These are phyloP conservation scores for Cryptoleucopteryx plumbea DNA, from an alignment of 2,113 vertebrate species.

Conservation along the genomic window DNA sequence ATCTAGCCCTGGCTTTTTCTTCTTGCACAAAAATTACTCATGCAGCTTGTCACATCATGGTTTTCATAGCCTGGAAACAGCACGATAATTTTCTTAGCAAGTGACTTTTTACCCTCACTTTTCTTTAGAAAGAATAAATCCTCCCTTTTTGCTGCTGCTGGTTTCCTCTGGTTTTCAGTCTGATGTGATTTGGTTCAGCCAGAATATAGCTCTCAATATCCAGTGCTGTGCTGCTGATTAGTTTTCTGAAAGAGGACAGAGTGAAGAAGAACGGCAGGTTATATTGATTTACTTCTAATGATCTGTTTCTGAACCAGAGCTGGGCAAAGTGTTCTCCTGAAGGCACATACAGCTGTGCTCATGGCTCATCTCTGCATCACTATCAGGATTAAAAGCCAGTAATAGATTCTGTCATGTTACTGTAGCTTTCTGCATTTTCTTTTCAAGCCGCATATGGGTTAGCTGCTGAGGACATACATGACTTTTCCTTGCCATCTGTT, in stretches of 20 bases:
- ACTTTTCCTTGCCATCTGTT: constrained; percentile 26
- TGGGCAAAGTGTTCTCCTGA: neutral
- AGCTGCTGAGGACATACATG: neutral
- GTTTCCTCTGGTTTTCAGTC: neutral
- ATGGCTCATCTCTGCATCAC: neutral
- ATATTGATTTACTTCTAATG: constrained; percentile 58
- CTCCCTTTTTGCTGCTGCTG: neutral
- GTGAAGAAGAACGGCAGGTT: constrained; percentile 19
- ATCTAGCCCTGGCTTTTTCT: neutral
- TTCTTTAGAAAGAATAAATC: neutral
- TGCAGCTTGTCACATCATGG: neutral
- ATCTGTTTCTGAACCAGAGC: constrained; percentile 35
- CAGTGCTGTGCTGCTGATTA: constrained; percentile 17
- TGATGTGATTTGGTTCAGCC: neutral
- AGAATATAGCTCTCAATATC: constrained; percentile 21
- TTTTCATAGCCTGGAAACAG: neutral
- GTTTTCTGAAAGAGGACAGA: constrained; percentile 36
- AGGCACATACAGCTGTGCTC: constrained; percentile 8
- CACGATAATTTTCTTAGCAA: neutral
- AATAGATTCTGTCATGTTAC: constrained; percentile 26
- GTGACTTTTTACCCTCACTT: neutral
- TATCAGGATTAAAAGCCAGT: constrained; percentile 16
- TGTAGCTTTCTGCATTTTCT: neutral
- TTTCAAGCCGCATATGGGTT: neutral
- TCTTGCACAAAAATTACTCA: neutral